phyloP scores from a whole-genome alignment of 2,888 invertebrate genomes.

The Brenthis daphne region DNA sequence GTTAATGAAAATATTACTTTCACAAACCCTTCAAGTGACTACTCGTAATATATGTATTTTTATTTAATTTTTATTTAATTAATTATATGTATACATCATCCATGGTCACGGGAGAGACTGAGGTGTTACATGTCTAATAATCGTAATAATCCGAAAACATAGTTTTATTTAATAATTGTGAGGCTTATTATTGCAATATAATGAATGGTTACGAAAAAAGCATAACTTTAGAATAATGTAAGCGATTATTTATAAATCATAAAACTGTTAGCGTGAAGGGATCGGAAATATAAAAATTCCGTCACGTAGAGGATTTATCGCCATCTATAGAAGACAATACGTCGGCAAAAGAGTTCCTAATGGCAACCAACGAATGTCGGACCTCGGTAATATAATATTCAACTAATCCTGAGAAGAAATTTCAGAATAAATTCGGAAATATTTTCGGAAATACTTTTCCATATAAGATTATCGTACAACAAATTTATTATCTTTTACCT shows the following conservation, averaged over 20 bases:
- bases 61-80: no score
- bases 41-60: not conserved
- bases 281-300: conserved; percentile 81
- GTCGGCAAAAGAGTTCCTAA: conserved; percentile 62
- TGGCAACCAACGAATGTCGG: conserved; percentile 46
- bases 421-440: no score
- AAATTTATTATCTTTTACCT: no score
- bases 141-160: no score
- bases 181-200: no score
- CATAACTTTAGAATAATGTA: conserved; percentile 3
- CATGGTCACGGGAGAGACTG: no score
- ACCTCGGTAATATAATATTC: conserved; percentile 37
- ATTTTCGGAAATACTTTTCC: no score
- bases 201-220: not conserved
- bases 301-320: conserved; percentile 75
- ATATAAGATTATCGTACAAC: no score
- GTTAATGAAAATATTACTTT: conserved; percentile 28
- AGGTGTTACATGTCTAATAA: no score
- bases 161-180: no score
- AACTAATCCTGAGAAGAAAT: no score
- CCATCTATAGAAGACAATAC: conserved; percentile 73
- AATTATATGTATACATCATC: no score
- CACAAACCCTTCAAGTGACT: conserved; percentile 8
- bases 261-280: conserved; percentile 57
- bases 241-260: conserved; percentile 43